phyloP scores from a whole-genome alignment of 2,797 vertebrate species.

The Aldrovandia affinis region DNA sequence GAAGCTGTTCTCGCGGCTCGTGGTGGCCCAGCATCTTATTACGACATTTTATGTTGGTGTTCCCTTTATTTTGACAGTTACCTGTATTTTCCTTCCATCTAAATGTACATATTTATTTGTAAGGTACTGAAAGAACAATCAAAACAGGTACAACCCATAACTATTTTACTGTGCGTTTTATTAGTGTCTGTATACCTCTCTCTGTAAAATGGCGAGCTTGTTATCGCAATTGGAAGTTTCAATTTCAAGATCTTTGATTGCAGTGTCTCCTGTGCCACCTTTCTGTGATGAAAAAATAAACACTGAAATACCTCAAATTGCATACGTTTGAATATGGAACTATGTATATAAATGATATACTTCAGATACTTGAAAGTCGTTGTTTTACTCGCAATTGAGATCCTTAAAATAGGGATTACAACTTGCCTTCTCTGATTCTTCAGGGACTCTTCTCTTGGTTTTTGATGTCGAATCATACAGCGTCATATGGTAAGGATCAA shows the following conservation, averaged over 20 bases:
- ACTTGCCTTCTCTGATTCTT: slow-evolving; percentile 15
- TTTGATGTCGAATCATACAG: slow-evolving; percentile 28
- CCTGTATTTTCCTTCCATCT: no score
- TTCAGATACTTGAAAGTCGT: no score
- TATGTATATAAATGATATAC: no score
- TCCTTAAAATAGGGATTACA: not conserved
- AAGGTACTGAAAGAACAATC: not conserved
- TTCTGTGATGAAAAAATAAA: not conserved
- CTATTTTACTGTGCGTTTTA: not conserved
- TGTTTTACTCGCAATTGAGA: not conserved
- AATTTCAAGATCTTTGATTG: not conserved
- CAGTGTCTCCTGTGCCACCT: not conserved
- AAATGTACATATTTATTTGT: no score
- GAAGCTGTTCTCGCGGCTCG: no score
- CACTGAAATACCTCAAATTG: not conserved
- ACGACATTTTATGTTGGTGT: no score
- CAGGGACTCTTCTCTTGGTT: slow-evolving; percentile 6
- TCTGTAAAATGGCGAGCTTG: slow-evolving; percentile 8
- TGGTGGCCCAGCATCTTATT: no score
- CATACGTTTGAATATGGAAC: no score
- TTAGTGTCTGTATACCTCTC: not conserved
- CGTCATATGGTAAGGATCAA: slow-evolving; percentile 26
- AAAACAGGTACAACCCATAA: not conserved
- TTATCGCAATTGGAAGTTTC: not conserved
- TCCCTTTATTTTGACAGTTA: no score